Evolutionary conservation across 1,140 invertebrate genomes (phyloP), one percentile per base, ranked within the genome.

Genomic region (Tetragnatha versicolor): DNA sequence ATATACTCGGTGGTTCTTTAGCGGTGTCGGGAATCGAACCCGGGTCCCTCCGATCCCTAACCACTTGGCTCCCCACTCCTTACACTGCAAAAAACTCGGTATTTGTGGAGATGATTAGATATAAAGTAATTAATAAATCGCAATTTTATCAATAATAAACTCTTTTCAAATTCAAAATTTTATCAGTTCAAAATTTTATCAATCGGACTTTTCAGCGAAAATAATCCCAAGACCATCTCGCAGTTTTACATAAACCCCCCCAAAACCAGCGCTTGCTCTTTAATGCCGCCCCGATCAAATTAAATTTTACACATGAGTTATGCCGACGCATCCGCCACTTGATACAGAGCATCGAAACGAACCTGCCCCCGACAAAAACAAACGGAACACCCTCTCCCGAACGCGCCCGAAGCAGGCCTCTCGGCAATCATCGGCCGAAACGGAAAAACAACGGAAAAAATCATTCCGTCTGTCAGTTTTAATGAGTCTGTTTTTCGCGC

Each of bases 391-490:
- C 27, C 29, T 33, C 14, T 20, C 20, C 10, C 17, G 31, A 14
- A n/a, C 29, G 14, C 29, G 42, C 63, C 49, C 27, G 39, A 20
- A 42, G 63, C 61, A n/a, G 22, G 22, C 27, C 31, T 42, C 35
- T 63, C 63, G 63, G n/a, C 63, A 33, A 66, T 66, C 63, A 66
- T 47, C 63, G 31, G 1, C 39, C 35, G 27, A 65, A 35, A 20
- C 49, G 35, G 31, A n/a, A n/a, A 68, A 35, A 25, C 39, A 68
- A 55, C 68, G 39, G 47, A 20, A 69, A 51, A 61, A 61, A 73
- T 63, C 58, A 63, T 75, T n/a, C 31, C 55, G 58, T 25, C 51
- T 75, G 72, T 58, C 72, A 75, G 39, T 63, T 75, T 75, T 75
- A 75, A 75, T 75, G 72, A 75, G 55, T 75, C 37, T 31, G 27